phyloP scores from a whole-genome alignment of 37 sponge, comb jelly and placozoan species.

The Beroe forskalii region DNA sequence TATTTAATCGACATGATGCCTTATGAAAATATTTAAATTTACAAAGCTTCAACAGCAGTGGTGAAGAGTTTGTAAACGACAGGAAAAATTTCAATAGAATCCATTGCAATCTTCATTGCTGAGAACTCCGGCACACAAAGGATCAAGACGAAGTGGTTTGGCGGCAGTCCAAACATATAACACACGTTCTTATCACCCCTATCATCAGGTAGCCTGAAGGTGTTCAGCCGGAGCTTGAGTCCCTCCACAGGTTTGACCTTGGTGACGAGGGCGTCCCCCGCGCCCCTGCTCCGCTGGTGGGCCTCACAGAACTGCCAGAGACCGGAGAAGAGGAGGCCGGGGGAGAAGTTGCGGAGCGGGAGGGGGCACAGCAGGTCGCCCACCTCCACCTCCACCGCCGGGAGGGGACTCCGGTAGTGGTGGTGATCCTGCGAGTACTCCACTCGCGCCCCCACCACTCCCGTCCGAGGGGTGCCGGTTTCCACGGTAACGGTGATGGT shows the following conservation, averaged over 20 bases:
- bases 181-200: background rate
- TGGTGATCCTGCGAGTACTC: slow-evolving; percentile 25
- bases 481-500: slow-evolving; percentile 18
- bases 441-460: background rate
- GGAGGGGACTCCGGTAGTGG: slow-evolving; percentile 17
- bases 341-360: slow-evolving; percentile 55
- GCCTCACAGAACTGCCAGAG: slow-evolving; percentile 19
- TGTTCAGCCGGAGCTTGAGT: background rate
- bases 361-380: slow-evolving; percentile 35
- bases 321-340: slow-evolving; percentile 19
- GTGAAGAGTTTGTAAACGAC: slow-evolving; percentile 8
- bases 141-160: slow-evolving; percentile 7
- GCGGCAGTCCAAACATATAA: slow-evolving; percentile 54
- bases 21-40: too few species aligned
- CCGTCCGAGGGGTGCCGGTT: background rate
- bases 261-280: slow-evolving; percentile 9
- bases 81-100: slow-evolving; percentile 10
- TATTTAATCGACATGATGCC: too few species aligned
- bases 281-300: background rate
- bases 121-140: slow-evolving; percentile 5
- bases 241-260: slow-evolving; percentile 14
- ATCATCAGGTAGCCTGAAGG: background rate
- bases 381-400: background rate
- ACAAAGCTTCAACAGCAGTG: too few species aligned
- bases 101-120: slow-evolving; percentile 30